These are phyloP conservation scores for Odontophorus gujanensis DNA, from an alignment of 2,113 vertebrate genomes.

Conservation along the genomic window DNA sequence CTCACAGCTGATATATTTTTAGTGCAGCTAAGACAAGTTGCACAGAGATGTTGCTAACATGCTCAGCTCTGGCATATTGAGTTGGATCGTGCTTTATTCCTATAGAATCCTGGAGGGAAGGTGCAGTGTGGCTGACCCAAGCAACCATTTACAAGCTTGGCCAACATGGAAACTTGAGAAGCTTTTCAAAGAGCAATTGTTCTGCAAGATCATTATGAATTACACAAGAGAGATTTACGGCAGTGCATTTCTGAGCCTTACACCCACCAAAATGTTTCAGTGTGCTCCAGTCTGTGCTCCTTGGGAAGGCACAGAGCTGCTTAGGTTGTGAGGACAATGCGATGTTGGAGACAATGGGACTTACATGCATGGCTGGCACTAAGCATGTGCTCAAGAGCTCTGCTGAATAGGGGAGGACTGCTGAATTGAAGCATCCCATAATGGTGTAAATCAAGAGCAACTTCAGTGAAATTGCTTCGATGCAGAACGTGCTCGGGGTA, in stretches of 20 bases:
- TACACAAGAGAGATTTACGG: conserved; percentile 29
- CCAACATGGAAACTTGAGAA: conserved; percentile 34
- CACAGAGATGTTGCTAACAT: not conserved
- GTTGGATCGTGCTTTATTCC: not conserved
- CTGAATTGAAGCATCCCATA: conserved; percentile 52
- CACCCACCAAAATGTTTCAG: conserved; percentile 40
- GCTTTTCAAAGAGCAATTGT: conserved; percentile 26
- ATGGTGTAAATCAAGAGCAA: conserved; percentile 53
- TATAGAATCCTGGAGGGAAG: not conserved
- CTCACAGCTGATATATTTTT: conserved; percentile 38
- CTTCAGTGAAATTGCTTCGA: conserved; percentile 29
- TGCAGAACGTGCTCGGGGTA: conserved; percentile 28
- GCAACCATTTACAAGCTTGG: conserved; percentile 3
- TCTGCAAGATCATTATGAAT: conserved; percentile 26
- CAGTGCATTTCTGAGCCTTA: conserved; percentile 30
- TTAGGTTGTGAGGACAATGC: conserved; percentile 47
- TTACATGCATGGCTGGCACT: conserved; percentile 31
- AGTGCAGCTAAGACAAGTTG: conserved; percentile 31
- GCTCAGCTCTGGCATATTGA: not conserved
- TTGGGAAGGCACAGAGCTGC: conserved; percentile 42
- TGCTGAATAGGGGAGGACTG: conserved; percentile 54
- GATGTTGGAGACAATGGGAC: conserved; percentile 43
- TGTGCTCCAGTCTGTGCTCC: not conserved
- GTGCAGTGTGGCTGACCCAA: conserved; percentile 2
- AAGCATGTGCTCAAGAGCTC: conserved; percentile 46